Conservation (phyloP, 2,797 vertebrate genomes). For the Smutsia temminckii region DNA sequence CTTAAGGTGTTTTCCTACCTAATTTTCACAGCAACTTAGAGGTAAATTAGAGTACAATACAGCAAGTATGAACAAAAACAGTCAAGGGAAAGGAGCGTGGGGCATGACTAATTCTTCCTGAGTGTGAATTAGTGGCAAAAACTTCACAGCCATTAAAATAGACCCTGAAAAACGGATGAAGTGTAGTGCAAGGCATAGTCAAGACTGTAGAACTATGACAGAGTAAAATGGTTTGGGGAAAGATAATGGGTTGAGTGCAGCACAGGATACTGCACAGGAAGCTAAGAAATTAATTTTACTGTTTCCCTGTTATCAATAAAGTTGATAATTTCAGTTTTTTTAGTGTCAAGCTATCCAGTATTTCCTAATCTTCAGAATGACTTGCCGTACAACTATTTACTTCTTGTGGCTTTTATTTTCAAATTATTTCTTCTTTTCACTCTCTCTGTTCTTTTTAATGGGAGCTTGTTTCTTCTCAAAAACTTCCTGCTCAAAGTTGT, state of each 20-base stretch:
- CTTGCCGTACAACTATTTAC: neutral
- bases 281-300: neutral
- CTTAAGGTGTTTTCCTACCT: conserved; percentile 8
- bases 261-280: neutral
- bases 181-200: neutral
- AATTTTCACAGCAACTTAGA: neutral
- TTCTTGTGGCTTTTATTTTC: neutral
- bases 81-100: neutral
- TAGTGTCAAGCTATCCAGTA: neutral
- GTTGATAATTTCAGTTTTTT: neutral
- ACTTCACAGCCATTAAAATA: neutral
- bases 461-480: neutral
- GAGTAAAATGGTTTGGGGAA: neutral
- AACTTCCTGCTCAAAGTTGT: neutral
- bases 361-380: neutral
- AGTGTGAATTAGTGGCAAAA: neutral
- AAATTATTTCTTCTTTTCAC: neutral
- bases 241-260: neutral
- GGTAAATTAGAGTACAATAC: neutral
- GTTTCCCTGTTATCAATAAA: neutral
- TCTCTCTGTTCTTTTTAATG: neutral
- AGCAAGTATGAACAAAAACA: neutral
- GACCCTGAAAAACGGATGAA: neutral
- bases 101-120: neutral
- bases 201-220: neutral